Percentiles rank a stretch among this genome's conserved stretches.
Conservation (phyloP, 2,797 vertebrate genomes). For the Syndactyla subalaris region DNA sequence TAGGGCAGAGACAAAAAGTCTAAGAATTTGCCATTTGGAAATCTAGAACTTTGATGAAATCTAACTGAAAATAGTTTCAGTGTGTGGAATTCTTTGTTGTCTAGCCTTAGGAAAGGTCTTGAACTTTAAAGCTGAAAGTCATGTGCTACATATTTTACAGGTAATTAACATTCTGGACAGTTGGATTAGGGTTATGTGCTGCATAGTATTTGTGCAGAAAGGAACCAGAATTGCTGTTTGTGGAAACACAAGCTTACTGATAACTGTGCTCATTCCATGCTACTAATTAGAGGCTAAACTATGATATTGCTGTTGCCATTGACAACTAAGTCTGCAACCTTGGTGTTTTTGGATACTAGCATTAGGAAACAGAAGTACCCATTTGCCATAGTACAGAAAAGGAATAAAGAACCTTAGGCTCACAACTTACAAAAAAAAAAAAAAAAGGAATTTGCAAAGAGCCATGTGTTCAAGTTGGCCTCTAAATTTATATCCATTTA, state of each 20-base stretch:
- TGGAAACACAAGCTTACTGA: background rate
- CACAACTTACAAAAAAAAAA: background rate
- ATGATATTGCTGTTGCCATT: slow-evolving; percentile 16
- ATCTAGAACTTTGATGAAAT: background rate
- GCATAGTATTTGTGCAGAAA: background rate
- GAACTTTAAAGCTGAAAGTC: background rate
- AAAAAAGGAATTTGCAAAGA: background rate
- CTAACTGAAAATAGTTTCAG: background rate
- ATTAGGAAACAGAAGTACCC: background rate
- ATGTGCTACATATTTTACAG: background rate
- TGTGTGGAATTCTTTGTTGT: background rate
- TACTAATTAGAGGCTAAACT: slow-evolving; percentile 43
- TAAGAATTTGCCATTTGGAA: background rate
- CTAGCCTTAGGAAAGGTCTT: background rate
- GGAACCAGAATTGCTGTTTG: background rate
- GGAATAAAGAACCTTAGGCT: background rate
- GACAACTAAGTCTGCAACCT: slow-evolving; percentile 1
- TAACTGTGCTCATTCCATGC: background rate
- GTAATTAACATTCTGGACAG: background rate
- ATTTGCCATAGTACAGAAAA: background rate
- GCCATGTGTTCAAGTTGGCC: background rate
- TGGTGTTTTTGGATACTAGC: background rate
- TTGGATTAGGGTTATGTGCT: background rate
- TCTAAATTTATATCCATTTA: background rate
- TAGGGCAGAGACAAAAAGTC: background rate